Conservation (phyloP, 2,888 invertebrate genomes). For the Drosophila percnosoma region DNA sequence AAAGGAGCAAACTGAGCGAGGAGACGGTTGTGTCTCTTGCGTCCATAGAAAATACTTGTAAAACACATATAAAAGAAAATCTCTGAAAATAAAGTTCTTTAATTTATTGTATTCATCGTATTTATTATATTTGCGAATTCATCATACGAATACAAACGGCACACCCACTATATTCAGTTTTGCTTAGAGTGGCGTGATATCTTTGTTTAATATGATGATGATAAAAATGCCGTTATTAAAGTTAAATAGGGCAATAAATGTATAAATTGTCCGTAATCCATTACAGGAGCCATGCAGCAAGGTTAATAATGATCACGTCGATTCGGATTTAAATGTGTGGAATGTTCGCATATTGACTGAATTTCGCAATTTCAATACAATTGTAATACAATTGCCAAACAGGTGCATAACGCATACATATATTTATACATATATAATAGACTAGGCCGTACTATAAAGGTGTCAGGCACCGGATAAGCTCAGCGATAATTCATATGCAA, state of each 20-base stretch:
- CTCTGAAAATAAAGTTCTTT: constrained; percentile 37
- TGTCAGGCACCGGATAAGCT: constrained; percentile 45
- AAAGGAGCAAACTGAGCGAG: constrained; percentile 11
- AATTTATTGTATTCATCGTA: constrained; percentile 25
- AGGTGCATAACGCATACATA: constrained; percentile 28
- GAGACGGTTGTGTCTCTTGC: constrained; percentile 6
- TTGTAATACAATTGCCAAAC: constrained; percentile 64
- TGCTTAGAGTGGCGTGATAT: constrained; percentile 5
- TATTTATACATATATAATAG: constrained; percentile 11
- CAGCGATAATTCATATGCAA: constrained; percentile 40
- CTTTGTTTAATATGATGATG: background rate
- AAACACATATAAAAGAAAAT: constrained; percentile 17
- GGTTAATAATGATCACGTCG: constrained; percentile 33
- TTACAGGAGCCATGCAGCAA: background rate
- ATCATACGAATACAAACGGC: background rate
- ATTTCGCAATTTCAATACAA: constrained; percentile 44
- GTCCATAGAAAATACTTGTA: constrained; percentile 18
- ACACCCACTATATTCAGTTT: background rate
- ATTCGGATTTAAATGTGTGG: constrained; percentile 28
- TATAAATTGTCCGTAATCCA: constrained; percentile 22
- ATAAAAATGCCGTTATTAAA: constrained; percentile 11
- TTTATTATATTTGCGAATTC: background rate
- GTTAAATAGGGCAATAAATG: constrained; percentile 12
- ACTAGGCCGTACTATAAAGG: constrained; percentile 43
- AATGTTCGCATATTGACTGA: background rate